Evolutionary conservation across 2,888 invertebrate species (phyloP).

Genomic region (Hofmannophila pseudospretella): DNA sequence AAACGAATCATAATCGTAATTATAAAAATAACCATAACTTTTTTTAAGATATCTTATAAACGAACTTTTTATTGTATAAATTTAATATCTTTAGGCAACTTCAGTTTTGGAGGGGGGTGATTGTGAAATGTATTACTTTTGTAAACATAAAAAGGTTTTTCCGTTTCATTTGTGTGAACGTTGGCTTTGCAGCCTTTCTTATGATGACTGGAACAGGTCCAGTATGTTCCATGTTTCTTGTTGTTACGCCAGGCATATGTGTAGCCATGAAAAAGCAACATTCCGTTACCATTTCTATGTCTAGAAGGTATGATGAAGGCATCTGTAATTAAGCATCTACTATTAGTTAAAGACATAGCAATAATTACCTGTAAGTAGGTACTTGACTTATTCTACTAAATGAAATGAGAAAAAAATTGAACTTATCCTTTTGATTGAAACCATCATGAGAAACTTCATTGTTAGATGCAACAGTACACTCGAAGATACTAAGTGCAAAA

Average conservation of each 20-base stretch:
- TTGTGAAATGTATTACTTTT: slow-evolving; percentile 34
- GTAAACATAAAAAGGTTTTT: slow-evolving; percentile 30
- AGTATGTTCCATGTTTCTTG: slow-evolving; percentile 43
- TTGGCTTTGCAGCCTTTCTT: slow-evolving; percentile 57
- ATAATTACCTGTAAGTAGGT: too few species aligned
- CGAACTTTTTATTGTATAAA: slow-evolving; percentile 14
- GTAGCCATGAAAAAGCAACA: slow-evolving; percentile 43
- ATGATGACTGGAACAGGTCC: slow-evolving; percentile 60
- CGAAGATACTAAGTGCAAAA: too few species aligned
- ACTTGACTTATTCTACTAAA: not conserved
- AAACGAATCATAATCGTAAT: not conserved
- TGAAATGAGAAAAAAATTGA: not conserved
- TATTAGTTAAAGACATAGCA: too few species aligned
- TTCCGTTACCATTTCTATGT: slow-evolving; percentile 34
- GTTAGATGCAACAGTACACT: too few species aligned
- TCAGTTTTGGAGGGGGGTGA: slow-evolving; percentile 36
- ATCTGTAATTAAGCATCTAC: slow-evolving; percentile 28
- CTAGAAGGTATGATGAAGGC: slow-evolving; percentile 48
- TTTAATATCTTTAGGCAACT: slow-evolving; percentile 25
- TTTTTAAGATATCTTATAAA: too few species aligned
- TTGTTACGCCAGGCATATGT: slow-evolving; percentile 50
- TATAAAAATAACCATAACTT: too few species aligned
- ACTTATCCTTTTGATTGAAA: too few species aligned
- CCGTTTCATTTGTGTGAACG: slow-evolving; percentile 36
- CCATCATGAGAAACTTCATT: too few species aligned